phyloP scores from a whole-genome alignment of 2,113 vertebrate species.

The Istiophorus platypterus region DNA sequence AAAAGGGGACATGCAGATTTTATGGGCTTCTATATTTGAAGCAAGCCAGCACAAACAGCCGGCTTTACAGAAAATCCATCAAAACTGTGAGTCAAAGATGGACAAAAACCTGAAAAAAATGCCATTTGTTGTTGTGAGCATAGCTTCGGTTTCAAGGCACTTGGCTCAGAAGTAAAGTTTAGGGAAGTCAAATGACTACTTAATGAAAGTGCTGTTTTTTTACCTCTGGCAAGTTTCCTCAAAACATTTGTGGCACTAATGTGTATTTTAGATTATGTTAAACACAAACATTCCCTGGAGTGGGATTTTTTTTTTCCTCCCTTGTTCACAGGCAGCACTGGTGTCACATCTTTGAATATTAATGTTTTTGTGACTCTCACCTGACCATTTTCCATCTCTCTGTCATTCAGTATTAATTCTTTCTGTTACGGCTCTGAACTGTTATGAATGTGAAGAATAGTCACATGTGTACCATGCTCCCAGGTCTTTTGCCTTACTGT shows the following conservation, averaged over 20 bases:
- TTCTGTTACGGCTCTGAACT: constrained; percentile 47
- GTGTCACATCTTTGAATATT: constrained; percentile 5
- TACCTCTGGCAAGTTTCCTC: not conserved
- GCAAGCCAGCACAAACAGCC: not conserved
- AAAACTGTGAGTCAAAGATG: not conserved
- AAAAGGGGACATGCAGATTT: not conserved
- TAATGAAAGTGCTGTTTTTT: constrained; percentile 8
- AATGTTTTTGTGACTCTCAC: constrained; percentile 32
- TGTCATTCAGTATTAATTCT: constrained; percentile 58
- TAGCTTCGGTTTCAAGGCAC: not conserved
- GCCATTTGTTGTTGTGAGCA: not conserved
- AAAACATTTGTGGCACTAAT: constrained; percentile 8
- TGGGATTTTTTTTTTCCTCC: not conserved
- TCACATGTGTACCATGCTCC: constrained; percentile 4
- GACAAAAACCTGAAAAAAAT: not conserved
- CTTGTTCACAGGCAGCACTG: constrained; percentile 19
- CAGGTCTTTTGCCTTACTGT: constrained; percentile 44
- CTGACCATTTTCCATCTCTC: constrained; percentile 2
- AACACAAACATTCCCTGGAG: constrained; percentile 43
- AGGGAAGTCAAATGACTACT: not conserved
- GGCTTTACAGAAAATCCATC: not conserved
- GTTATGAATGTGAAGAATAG: constrained; percentile 40
- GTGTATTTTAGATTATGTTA: constrained; percentile 32
- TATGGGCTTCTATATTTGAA: not conserved
- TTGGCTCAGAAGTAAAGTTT: constrained; percentile 1